These are phyloP conservation scores for Alectoris magna DNA, from an alignment of 2,797 vertebrate genomes.

Conservation along the genomic window DNA sequence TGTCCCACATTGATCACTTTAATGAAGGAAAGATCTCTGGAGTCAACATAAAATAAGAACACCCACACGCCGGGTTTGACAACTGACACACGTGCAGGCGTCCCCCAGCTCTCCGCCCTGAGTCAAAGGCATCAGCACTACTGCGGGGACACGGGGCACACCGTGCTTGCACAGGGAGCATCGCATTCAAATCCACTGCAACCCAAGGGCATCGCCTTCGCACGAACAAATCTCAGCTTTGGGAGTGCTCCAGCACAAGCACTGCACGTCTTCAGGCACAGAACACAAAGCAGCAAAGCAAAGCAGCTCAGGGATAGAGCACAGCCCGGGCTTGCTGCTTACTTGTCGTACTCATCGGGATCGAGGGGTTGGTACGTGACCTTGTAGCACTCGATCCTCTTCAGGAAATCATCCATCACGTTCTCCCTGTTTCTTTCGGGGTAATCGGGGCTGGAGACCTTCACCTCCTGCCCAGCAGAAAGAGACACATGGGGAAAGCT, in stretches of 20 bases:
- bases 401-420: slow-evolving; percentile 97
- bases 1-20: slow-evolving; percentile 98
- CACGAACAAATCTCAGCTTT: rapidly evolving
- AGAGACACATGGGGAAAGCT: neutral
- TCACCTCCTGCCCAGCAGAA: slow-evolving; percentile 88
- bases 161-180: neutral
- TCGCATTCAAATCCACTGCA: neutral
- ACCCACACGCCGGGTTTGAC: neutral
- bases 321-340: slow-evolving; percentile 61
- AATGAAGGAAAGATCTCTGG: slow-evolving; percentile 94
- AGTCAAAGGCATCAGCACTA: neutral
- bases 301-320: neutral
- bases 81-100: neutral
- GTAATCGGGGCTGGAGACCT: slow-evolving; percentile 97
- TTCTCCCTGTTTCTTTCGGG: slow-evolving; percentile 93
- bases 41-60: slow-evolving; percentile 48
- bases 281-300: neutral
- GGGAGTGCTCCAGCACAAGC: neutral
- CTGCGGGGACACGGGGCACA: neutral
- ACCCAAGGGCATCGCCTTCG: neutral
- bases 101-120: neutral
- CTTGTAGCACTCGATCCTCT: slow-evolving; percentile 97
- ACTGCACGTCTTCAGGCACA: neutral
- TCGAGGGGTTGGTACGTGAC: slow-evolving; percentile 95
- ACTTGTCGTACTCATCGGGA: slow-evolving; percentile 94